Conservation (phyloP, 2,888 invertebrate genomes). For the Andrena marginata region DNA sequence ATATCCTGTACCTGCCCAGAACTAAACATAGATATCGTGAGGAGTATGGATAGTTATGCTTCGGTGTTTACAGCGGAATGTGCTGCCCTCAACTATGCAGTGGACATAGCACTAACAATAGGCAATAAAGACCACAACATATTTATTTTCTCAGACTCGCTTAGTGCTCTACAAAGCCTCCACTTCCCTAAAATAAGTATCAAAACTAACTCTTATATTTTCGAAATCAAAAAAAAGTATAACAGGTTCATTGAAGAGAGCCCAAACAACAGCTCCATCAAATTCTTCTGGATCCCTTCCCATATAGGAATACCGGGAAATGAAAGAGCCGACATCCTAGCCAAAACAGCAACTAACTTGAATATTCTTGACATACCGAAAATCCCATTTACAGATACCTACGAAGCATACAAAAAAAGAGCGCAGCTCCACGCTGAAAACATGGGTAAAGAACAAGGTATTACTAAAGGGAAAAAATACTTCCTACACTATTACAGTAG, state of each 20-base stretch:
- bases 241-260: not conserved
- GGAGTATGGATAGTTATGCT: not conserved
- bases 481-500: not conserved
- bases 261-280: not conserved
- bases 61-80: not conserved
- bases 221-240: not conserved
- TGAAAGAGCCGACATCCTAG: not conserved
- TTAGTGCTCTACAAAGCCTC: too few relatives aligned
- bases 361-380: not conserved
- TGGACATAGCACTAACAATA: not conserved
- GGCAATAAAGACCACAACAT: not conserved
- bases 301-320: not conserved
- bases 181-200: not conserved
- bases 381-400: not conserved
- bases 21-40: not conserved
- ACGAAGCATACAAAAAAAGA: not conserved
- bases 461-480: not conserved
- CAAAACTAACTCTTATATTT: not conserved
- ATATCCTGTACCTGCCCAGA: slow-evolving; percentile 4
- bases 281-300: slow-evolving; percentile 1
- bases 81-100: not conserved
- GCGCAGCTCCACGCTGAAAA: not conserved
- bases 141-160: not conserved
- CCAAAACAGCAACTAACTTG: not conserved
- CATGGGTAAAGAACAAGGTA: not conserved